Base-by-base conservation (phyloP, 2,888 invertebrate genomes). In the Panopea generosa region DNA sequence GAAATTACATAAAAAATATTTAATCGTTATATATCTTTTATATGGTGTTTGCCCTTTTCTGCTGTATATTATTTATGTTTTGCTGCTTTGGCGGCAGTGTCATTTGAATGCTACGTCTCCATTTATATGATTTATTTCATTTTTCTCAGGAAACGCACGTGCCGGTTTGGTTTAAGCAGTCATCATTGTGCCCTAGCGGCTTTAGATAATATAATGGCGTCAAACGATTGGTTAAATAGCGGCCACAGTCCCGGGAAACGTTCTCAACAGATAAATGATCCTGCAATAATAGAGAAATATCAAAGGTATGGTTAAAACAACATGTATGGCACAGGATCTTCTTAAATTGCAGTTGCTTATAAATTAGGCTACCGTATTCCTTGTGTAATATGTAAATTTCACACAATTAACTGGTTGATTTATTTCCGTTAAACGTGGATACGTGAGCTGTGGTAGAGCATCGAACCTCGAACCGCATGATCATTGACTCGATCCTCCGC, bases 241-340 rank as follows among this genome's bases (percentile, higher is more conserved):
- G 82, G 76, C 22, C 71, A 71, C 60, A 84, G 84, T 63, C 86
- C 84, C 2, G 86, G 84, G 20, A 85, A 84, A 61, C 65, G 84
- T 53, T 70, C 77, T 2, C 55, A 53, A 16, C 6, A 14, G 1
- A 29, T 65, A 26, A 43, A 49, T 1, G 57, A 77, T 49, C 71
- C 81, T 11, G 60, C 55, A 11, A 4, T 60, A n/a, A n/a, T 56
- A 33, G 55, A 45, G 3, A 74, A 63, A 74, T 57, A 53, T 53
- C 57, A 74, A 69, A 74, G 61, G 72, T 73, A 55, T 62, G 24
- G 11, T 22, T n/a, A n/a, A n/a, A n/a, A n/a, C n/a, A n/a, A n/a
- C n/a, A n/a, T n/a, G n/a, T n/a, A n/a, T n/a, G n/a, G n/a, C n/a
- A n/a, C n/a, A n/a, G n/a, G n/a, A n/a, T n/a, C n/a, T n/a, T n/a